phyloP scores from a whole-genome alignment of 2,888 invertebrate genomes.

The Rhopalosiphum nymphaeae region DNA sequence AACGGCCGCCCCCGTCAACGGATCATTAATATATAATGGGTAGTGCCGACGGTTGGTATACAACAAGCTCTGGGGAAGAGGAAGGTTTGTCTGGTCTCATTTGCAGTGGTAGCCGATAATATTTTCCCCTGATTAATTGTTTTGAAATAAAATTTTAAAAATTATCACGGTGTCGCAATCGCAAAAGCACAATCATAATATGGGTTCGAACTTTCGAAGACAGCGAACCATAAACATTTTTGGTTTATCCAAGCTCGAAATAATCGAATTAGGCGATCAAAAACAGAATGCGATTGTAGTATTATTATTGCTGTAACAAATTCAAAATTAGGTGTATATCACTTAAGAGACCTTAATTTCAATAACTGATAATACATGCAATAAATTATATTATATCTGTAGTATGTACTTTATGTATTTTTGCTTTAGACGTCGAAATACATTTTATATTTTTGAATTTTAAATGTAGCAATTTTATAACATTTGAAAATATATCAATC shows the following conservation, averaged over 20 bases:
- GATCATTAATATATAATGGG: neutral
- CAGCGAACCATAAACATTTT: too few species aligned
- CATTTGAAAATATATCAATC: too few species aligned
- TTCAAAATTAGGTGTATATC: neutral
- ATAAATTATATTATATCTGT: neutral
- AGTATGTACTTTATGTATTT: neutral
- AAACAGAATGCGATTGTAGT: neutral
- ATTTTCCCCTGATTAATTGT: neutral
- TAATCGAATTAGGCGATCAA: neutral
- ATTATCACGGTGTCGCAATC: neutral
- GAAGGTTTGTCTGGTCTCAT: neutral
- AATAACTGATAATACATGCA: neutral
- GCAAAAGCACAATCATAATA: neutral
- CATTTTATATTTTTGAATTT: too few species aligned
- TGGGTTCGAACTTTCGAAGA: too few species aligned
- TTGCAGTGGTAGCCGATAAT: neutral
- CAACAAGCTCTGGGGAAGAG: neutral
- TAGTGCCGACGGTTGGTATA: neutral
- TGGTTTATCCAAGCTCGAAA: neutral
- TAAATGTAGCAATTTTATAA: neutral
- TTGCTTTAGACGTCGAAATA: neutral
- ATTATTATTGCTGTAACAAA: neutral
- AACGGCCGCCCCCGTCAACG: neutral
- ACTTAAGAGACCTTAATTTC: neutral
- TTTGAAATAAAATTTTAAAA: neutral